Evolutionary conservation across 2,797 vertebrate species (phyloP).

Genomic region (Buceros bicornis): DNA sequence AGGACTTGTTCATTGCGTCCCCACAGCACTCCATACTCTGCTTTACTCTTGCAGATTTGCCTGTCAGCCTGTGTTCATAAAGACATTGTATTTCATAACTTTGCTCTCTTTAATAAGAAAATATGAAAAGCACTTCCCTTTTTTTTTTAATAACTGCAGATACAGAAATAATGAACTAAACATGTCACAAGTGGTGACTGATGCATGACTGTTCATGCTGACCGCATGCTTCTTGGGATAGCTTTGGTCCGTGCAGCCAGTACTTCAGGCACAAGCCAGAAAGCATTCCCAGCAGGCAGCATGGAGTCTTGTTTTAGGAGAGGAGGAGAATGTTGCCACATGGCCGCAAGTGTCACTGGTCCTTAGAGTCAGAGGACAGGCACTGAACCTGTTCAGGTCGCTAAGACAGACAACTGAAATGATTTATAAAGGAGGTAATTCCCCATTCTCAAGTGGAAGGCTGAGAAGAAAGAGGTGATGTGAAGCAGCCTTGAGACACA

Average conservation of each 20-base stretch:
- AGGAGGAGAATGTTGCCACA: background rate
- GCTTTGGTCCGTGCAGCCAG: background rate
- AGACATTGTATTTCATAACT: background rate
- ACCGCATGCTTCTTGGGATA: background rate
- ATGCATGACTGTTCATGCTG: background rate
- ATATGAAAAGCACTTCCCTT: background rate
- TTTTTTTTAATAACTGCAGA: background rate
- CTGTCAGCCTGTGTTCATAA: background rate
- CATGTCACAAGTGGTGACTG: background rate
- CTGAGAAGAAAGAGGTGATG: background rate
- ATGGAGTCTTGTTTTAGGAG: background rate
- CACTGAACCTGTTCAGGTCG: background rate
- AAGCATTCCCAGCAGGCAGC: background rate
- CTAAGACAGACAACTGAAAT: background rate
- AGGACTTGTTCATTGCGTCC: background rate
- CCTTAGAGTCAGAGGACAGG: background rate
- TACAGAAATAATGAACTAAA: conserved; percentile 2
- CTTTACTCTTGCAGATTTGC: background rate
- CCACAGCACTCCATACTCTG: background rate
- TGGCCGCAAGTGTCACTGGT: background rate
- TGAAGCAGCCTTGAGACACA: background rate
- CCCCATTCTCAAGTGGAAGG: background rate
- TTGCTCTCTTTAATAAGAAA: background rate
- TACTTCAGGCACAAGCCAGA: background rate
- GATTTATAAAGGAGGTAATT: background rate